phyloP scores from a whole-genome alignment of 1,140 invertebrate species.

The Palaemon carinicauda region DNA sequence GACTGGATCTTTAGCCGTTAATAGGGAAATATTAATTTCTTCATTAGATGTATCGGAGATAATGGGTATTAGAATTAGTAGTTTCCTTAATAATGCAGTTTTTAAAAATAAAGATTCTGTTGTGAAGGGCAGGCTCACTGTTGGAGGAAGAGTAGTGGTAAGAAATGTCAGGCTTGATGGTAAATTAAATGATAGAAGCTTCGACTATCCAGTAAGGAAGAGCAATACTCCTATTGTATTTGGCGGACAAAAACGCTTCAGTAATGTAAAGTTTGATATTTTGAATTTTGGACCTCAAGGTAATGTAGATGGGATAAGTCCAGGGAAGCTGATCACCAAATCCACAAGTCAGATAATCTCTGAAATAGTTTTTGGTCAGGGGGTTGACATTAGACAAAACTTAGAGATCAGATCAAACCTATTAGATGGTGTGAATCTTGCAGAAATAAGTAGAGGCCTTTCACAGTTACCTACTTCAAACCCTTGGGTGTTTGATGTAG shows the following conservation, averaged over 20 bases:
- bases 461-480: not conserved
- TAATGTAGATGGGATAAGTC: not conserved
- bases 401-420: conserved; percentile 19
- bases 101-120: conserved; percentile 1
- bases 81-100: not conserved
- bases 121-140: conserved; percentile 5
- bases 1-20: conserved; percentile 11
- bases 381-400: conserved; percentile 29
- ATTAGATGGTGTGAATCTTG: conserved; percentile 34
- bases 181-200: not conserved
- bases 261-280: not conserved
- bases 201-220: conserved; percentile 18
- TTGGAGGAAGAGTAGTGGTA: not conserved
- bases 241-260: not conserved
- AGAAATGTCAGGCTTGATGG: not conserved
- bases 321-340: not conserved
- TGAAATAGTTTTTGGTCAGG: conserved; percentile 17
- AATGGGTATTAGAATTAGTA: conserved; percentile 5
- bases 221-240: not conserved
- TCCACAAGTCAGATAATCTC: not conserved
- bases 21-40: not conserved
- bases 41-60: not conserved
- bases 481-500: not conserved
- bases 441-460: not conserved
- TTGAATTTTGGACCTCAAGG: not conserved